These are phyloP conservation scores for Coracias cyanogaster DNA, from an alignment of 2,797 vertebrate species.

Conservation along the genomic window DNA sequence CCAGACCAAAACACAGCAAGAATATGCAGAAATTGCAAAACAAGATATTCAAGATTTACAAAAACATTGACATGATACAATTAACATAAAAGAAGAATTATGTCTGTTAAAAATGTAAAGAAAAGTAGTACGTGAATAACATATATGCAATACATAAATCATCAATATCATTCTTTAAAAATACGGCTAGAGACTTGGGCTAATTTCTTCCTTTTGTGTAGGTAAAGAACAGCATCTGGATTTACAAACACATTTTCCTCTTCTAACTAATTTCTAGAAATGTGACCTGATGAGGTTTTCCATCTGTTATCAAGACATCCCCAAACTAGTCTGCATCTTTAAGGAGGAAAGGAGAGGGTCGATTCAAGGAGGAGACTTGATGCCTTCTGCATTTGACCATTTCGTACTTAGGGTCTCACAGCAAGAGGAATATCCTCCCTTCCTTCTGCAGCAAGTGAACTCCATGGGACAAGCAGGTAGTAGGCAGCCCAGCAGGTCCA, in stretches of 20 bases:
- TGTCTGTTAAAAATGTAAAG: background rate
- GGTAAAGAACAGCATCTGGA: background rate
- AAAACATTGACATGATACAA: background rate
- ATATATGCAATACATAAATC: background rate
- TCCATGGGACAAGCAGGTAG: rapidly evolving
- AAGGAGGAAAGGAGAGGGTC: background rate
- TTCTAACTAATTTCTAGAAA: background rate
- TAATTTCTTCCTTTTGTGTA: background rate
- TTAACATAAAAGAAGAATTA: background rate
- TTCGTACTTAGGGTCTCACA: background rate
- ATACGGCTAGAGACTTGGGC: background rate
- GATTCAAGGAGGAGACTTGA: background rate
- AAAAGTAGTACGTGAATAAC: background rate
- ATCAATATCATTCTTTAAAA: background rate
- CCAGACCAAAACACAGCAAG: background rate
- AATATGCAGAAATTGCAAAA: background rate
- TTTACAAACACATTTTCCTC: background rate
- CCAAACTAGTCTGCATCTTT: background rate
- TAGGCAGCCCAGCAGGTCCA: background rate
- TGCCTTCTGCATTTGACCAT: background rate
- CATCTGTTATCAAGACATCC: background rate
- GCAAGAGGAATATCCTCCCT: background rate
- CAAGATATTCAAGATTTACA: background rate
- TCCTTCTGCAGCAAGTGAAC: background rate
- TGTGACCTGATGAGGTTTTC: background rate